phyloP scores from a whole-genome alignment of 2,113 vertebrate species.

The Melanerpes formicivorus region DNA sequence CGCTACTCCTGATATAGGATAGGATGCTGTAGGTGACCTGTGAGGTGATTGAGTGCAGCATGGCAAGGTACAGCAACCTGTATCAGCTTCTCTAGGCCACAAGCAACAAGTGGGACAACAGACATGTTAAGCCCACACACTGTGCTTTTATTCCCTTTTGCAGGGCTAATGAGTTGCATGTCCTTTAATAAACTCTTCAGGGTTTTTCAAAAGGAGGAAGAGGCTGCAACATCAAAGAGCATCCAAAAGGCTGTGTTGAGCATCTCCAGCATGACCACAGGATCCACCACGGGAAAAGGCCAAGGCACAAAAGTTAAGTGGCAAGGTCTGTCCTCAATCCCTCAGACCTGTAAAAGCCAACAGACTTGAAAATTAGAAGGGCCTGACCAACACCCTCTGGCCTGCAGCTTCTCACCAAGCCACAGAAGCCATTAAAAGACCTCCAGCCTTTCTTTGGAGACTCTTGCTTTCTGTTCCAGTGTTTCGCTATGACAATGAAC shows the following conservation, averaged over 20 bases:
- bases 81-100: background rate
- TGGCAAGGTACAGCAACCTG: accelerated
- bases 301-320: background rate
- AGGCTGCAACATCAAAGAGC: background rate
- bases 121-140: accelerated
- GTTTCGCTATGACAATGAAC: background rate
- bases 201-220: background rate
- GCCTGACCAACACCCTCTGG: background rate
- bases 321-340: background rate
- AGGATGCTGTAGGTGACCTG: too few species aligned
- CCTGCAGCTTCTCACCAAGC: background rate
- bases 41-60: background rate
- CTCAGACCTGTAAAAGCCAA: background rate
- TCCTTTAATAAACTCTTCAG: background rate
- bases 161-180: background rate
- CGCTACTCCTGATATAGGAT: too few species aligned
- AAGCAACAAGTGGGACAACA: accelerated
- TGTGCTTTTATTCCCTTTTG: background rate
- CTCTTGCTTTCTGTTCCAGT: background rate
- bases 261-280: background rate
- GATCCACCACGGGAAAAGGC: background rate
- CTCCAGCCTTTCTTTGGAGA: background rate
- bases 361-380: background rate
- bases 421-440: background rate
- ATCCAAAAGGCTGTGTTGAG: background rate